Base-by-base conservation (phyloP, 2,113 vertebrate genomes). In the Lepisosteus osseus region DNA sequence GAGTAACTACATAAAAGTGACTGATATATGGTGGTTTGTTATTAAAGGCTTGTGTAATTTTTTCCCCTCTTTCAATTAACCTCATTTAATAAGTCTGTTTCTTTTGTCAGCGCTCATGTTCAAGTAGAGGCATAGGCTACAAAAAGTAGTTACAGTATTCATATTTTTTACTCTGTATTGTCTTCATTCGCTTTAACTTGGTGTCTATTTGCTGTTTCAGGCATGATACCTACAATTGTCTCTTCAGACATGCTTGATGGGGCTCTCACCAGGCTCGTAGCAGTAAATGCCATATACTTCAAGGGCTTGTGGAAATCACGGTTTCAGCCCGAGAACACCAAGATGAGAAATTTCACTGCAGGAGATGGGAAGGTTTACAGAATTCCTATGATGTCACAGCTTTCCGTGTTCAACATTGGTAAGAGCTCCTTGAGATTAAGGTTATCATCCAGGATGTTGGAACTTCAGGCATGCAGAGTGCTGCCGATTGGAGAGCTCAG, bases 271-370 rank as follows among this genome's bases (percentile, higher is more conserved):
- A 92, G 91, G 3, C 82, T 99, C 74, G 93, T 98, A 4, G 80
- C 91, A 3, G 89, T 96, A 67, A 97, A 97, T 51, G 91, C 96
- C 0, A 91, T 99, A 64, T 99, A 94, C 82, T 99, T 99, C 83
- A 98, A 98, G 86, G 97, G 96, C 43, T 78, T 95, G 8, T 99
- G 97, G 97, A 96, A 95, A 76, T 97, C 96, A 0, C 87, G 95
- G 54, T 99, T 99, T 82, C 93, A 89, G 70, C 90, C 93, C 0
- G 91, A 95, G 83, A 95, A 93, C 82, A 99, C 97, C 8, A 97
- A 97, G 88, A 93, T 93, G 45, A 91, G 93, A 1, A 86, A 88
- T 0, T 99, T 98, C 61, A 85, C 86, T 51, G 86, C 81, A 3
- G 91, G 90, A 1, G 85, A 97, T 8, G 96, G 96, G 17, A 92